Evolutionary conservation across 2,797 vertebrate species (phyloP).

Genomic region (Parotocinclus haroldoi): DNA sequence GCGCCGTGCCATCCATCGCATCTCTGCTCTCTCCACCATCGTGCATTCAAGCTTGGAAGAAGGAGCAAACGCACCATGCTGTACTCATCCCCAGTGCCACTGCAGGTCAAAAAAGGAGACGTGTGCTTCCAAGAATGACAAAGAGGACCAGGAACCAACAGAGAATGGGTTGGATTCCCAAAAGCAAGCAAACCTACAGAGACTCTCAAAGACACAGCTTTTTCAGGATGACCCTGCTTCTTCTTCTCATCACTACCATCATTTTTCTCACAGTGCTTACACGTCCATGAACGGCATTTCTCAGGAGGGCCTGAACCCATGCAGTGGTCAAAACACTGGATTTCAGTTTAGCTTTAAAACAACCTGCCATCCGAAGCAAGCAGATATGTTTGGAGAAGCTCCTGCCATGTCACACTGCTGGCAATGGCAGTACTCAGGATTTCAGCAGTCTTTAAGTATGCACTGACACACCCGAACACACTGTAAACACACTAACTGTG

Average conservation of each 20-base stretch:
- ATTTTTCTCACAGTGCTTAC: conserved; percentile 5
- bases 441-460: conserved; percentile 57
- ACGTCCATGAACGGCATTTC: conserved; percentile 12
- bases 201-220: conserved; percentile 19
- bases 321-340: conserved; percentile 26
- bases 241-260: conserved; percentile 23
- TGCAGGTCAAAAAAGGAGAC: neutral
- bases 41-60: conserved; percentile 65
- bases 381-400: conserved; percentile 36
- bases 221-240: conserved; percentile 24
- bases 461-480: conserved; percentile 33
- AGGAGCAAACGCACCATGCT: neutral
- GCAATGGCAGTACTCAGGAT: conserved; percentile 61
- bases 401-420: conserved; percentile 41
- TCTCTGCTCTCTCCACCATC: conserved; percentile 82
- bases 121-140: neutral
- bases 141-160: conserved; percentile 7
- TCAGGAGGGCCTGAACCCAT: conserved; percentile 9
- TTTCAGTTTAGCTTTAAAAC: conserved; percentile 37
- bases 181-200: conserved; percentile 12
- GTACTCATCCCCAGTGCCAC: conserved; percentile 20
- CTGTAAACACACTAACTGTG: neutral
- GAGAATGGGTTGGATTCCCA: conserved; percentile 6
- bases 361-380: conserved; percentile 45
- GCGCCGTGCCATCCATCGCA: conserved; percentile 88